phyloP scores from a whole-genome alignment of 1,140 invertebrate genomes.

The Drosophila athabasca region DNA sequence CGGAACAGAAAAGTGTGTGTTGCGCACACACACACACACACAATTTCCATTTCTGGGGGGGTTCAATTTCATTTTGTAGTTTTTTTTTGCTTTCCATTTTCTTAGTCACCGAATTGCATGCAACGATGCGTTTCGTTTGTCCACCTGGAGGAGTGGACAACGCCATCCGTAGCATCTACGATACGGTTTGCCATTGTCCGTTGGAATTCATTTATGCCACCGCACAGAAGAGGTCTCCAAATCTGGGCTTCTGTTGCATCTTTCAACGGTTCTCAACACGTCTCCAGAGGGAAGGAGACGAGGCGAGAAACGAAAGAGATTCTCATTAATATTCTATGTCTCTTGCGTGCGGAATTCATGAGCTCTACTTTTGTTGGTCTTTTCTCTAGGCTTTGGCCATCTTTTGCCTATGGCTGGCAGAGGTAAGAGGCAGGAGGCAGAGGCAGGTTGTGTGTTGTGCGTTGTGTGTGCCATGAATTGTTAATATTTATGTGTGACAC shows the following conservation, averaged over 20 bases:
- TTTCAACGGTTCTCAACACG: constrained; percentile 43
- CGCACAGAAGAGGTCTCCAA: constrained; percentile 14
- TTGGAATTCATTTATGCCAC: constrained; percentile 39
- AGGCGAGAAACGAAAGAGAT: constrained; percentile 2
- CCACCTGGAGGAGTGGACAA: background rate
- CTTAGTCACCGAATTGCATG: constrained; percentile 10
- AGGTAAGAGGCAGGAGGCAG: background rate
- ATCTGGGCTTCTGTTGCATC: constrained; percentile 33
- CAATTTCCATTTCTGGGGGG: background rate
- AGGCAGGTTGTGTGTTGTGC: constrained; percentile 18
- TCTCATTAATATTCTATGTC: constrained; percentile 73
- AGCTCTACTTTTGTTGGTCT: constrained; percentile 24
- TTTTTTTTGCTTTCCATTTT: background rate
- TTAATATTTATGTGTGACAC: constrained; percentile 75
- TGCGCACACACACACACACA: background rate
- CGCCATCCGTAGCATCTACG: background rate
- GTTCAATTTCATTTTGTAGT: background rate
- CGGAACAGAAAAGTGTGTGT: background rate
- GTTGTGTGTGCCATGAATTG: constrained; percentile 71
- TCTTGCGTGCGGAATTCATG: constrained; percentile 59
- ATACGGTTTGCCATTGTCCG: constrained; percentile 16
- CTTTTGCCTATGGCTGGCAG: background rate
- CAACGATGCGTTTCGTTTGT: constrained; percentile 12
- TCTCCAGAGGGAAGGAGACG: constrained; percentile 28
- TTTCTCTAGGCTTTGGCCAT: constrained; percentile 20